Base-by-base conservation (phyloP, 2,113 vertebrate species). In the Conger conger region DNA sequence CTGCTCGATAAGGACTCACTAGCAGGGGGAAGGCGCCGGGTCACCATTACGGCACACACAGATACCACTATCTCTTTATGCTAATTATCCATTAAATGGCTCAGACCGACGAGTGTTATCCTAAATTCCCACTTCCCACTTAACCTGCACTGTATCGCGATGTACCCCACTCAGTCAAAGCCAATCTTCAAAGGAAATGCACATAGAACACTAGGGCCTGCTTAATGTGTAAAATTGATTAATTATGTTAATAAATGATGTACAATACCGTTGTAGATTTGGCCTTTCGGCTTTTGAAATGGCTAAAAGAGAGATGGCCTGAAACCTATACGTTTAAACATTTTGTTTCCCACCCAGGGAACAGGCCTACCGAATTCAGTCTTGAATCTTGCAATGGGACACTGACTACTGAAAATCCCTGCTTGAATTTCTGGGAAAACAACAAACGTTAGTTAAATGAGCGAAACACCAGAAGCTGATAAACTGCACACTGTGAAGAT, bases 41-140 rank as follows among this genome's bases (percentile, higher is more conserved):
- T 84, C 83, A 84, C 53, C 36, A 33, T 77, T 30, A 79, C 30
- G 83, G 50, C 76, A 40, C 35, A 23, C 16, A 53, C 77, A 79
- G 83, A 84, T 63, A 80, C 76, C 37, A n/a, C 76, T 79, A 79
- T 79, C 83, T 84, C 76, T 77, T 60, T 63, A 84, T 84, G 83
- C 77, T 84, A 63, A 84, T 79, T 79, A 79, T 23, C 83, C 60
- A 79, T 79, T 84, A 84, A 73, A 73, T 33, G 68, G 68, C 68
- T 73, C 42, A 6, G 68, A 33, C n/a, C 50, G 53, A 45, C 45
- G 18, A 11, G 20, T 17, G 33, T 42, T n/a, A 78, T 53, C 45
- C 77, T 20, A 84, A 79, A 84, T 79, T 63, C 50, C 77, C 27
- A 40, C 83, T 50, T 57, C 76, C 83, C 54, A 84, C 83, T 84